Evolutionary conservation across 2,797 vertebrate genomes (phyloP), one percentile per base, ranked within the genome.

Genomic region (Danio albolineatus): DNA sequence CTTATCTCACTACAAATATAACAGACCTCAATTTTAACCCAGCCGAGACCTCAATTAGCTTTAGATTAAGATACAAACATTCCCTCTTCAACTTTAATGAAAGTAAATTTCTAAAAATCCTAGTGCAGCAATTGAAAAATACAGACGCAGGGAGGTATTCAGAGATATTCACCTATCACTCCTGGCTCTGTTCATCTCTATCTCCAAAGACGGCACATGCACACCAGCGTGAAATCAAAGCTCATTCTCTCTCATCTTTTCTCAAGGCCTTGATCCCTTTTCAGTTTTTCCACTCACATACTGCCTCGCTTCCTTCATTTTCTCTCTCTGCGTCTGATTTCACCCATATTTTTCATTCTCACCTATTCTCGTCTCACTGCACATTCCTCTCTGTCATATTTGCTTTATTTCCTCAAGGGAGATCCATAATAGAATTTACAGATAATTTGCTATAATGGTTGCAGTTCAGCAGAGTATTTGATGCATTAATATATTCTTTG

Each of bases 151-250:
- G 6, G 36, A 43, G 43, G 71, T 44, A 54, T 54, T 80, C 74
- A 19, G 57, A 41, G 51, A 75, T 57, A 71, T 54, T 70, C 60
- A 54, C 62, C 36, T 84, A 48, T 82, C 67, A 82, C 79, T 57
- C 82, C 60, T 73, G 66, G 39, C 39, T 81, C 70, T 61, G n/a
- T 74, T 17, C 57, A 64, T 71, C 70, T 74, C 79, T 80, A 82
- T 84, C 82, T 85, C 83, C 74, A 82, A 80, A 84, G 70, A 71
- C 78, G 66, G 67, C 70, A 75, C 57, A 65, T 54, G 51, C 77
- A 78, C 76, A 76, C 39, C 16, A 70, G 72, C 59, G 14, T 79
- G 67, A 84, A 84, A 85, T 87, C 78, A 82, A 85, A 85, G 84
- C 80, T 79, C 28, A 53, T 59, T 53, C 78, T 77, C 61, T 83